These are phyloP conservation scores for Clupea harengus DNA, from an alignment of 2,113 vertebrate genomes.

Conservation along the genomic window DNA sequence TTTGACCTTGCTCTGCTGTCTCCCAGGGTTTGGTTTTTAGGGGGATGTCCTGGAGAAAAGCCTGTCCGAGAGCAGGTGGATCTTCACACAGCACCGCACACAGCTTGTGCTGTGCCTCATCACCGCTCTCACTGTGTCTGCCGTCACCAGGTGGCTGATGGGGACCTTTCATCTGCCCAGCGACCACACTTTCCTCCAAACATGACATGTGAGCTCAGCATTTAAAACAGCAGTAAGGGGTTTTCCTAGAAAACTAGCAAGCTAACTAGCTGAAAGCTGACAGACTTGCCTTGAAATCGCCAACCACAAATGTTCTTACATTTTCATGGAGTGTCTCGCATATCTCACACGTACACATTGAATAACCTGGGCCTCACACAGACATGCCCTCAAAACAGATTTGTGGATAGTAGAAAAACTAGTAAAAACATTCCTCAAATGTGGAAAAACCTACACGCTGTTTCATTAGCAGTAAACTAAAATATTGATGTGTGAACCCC, in stretches of 20 bases:
- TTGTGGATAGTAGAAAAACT: background rate
- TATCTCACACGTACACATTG: background rate
- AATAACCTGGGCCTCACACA: no score
- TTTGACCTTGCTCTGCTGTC: background rate
- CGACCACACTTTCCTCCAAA: background rate
- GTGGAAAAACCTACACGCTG: background rate
- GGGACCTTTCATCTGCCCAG: background rate
- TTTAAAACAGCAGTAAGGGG: background rate
- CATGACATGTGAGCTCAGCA: background rate
- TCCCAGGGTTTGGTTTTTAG: background rate
- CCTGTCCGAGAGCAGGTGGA: background rate
- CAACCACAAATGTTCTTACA: background rate
- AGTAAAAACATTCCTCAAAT: no score
- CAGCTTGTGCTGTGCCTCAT: background rate
- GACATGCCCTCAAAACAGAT: no score
- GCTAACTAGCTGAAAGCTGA: background rate
- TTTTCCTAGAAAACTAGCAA: background rate
- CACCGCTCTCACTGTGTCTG: no score
- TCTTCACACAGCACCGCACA: background rate
- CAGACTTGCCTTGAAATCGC: background rate
- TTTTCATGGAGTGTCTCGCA: background rate
- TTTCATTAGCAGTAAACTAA: no score
- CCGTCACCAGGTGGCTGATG: background rate
- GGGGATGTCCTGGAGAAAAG: background rate
- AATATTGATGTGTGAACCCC: no score